These are phyloP conservation scores for Machimus rusticus DNA, from an alignment of 2,888 invertebrate genomes.

Conservation along the genomic window DNA sequence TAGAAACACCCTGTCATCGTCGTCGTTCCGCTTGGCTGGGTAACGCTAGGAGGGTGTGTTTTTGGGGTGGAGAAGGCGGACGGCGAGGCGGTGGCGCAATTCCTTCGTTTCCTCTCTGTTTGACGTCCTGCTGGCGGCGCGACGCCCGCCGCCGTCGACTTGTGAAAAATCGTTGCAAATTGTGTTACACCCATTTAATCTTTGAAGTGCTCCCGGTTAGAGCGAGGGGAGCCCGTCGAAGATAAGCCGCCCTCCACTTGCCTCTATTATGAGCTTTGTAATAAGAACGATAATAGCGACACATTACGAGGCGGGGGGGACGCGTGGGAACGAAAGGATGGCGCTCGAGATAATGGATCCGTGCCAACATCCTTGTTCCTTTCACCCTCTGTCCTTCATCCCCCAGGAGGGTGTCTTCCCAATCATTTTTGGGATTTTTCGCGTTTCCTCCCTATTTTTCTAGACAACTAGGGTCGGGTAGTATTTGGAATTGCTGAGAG, in stretches of 20 bases:
- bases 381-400: neutral
- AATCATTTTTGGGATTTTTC: neutral
- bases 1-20: neutral
- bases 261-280: neutral
- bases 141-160: neutral
- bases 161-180: conserved; percentile 50
- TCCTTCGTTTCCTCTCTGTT: neutral
- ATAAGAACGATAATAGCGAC: neutral
- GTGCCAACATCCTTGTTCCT: neutral
- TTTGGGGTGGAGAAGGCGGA: neutral
- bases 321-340: neutral
- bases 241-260: neutral
- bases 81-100: neutral
- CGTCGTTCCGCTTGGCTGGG: neutral
- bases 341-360: neutral
- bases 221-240: neutral
- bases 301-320: neutral
- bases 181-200: conserved; percentile 51
- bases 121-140: neutral
- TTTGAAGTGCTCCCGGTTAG: conserved; percentile 47
- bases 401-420: neutral
- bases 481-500: neutral
- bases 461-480: neutral
- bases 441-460: neutral
- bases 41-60: neutral